These are phyloP conservation scores for Stegana nigrithorax DNA, from an alignment of 2,888 invertebrate species.

Conservation along the genomic window DNA sequence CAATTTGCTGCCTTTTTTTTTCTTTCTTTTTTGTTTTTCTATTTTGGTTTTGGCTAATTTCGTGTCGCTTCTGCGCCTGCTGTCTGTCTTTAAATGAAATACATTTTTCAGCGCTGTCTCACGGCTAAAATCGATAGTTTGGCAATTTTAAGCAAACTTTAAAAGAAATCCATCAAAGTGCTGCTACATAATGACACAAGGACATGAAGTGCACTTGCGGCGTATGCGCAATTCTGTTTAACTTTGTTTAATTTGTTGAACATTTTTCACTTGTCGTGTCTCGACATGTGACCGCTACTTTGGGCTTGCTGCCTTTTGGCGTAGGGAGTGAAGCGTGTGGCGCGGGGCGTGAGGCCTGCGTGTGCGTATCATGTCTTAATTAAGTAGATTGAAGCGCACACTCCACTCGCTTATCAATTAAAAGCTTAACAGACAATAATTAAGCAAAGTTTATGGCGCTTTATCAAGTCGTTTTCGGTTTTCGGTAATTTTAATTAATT, in stretches of 20 bases:
- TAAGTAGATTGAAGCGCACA: slow-evolving; percentile 17
- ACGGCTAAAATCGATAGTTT: no score
- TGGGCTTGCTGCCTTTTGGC: no score
- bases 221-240: slow-evolving; percentile 2
- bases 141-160: background rate
- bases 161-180: background rate
- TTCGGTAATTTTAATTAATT: slow-evolving; percentile 9
- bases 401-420: slow-evolving; percentile 33
- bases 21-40: background rate
- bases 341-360: background rate
- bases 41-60: background rate
- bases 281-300: no score
- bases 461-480: slow-evolving; percentile 42
- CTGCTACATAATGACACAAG: no score
- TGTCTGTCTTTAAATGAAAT: background rate
- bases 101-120: background rate
- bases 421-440: slow-evolving; percentile 34
- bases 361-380: slow-evolving; percentile 10
- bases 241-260: no score
- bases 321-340: background rate
- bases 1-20: background rate
- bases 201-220: no score
- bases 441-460: slow-evolving; percentile 36
- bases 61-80: background rate
- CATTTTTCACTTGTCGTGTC: no score